Evolutionary conservation across 2,888 invertebrate genomes (phyloP), one percentile per base, ranked within the genome.

Genomic region (Tortrix viridana): DNA sequence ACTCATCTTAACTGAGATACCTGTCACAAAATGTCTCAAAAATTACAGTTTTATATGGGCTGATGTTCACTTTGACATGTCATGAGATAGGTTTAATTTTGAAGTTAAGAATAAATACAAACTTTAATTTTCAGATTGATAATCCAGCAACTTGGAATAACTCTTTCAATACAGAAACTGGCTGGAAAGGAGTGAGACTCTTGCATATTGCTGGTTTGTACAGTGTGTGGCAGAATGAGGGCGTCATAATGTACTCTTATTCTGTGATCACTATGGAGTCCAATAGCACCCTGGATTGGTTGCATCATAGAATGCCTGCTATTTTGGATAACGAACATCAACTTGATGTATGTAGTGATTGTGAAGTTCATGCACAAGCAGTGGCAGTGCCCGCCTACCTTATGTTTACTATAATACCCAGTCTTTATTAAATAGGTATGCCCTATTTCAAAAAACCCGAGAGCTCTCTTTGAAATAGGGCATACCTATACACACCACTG

Each of bases 291-390:
- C 80, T 96, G 68, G 91, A 93, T 37, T 96, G 95, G 95, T 86
- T 97, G 55, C 97, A 97, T 86, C 94, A 96, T 74, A 93, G 97
- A 76, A 95, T 95, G 94, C 97, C 97, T 61, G 95, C 96, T n/a
- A 93, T 97, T 72, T 88, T 97, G 48, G 94, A 94, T 60, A 94
- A 92, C 37, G 94, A 95, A 43, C 89, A 95, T 72, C 93, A 95
- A 80, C 92, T 95, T 68, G 81, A 93, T 72, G 95, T 95, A 74
- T 77, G 85, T 80, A 49, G 2, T 26, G 44, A n/a, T 43, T 55
- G 18, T 32, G 18, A 18, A 43, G 37, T 50, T 16, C 1, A 47
- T 18, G 32, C 22, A 32, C 7, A 32, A 32, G 3, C 9, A 12
- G 12, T 22, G n/a, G n/a, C n/a, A n/a, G n/a, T n/a, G n/a, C n/a